phyloP scores from a whole-genome alignment of 1,140 invertebrate species.

The Bombus sylvicola region DNA sequence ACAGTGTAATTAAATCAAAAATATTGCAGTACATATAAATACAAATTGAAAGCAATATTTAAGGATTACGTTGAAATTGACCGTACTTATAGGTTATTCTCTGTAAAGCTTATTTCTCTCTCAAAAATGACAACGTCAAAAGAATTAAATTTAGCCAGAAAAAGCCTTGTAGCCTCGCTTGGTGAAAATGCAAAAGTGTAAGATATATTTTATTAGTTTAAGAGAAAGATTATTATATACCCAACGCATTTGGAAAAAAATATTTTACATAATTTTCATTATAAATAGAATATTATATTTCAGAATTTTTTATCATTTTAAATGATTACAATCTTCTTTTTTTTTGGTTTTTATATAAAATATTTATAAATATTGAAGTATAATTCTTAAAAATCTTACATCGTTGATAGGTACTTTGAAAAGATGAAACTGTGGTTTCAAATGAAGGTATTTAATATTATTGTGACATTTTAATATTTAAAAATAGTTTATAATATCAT shows the following conservation, averaged over 20 bases:
- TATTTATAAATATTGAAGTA: neutral
- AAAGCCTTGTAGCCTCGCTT: constrained; percentile 85
- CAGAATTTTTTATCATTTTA: constrained; percentile 24
- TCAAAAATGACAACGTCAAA: constrained; percentile 78
- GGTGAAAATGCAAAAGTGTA: constrained; percentile 85
- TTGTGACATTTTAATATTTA: constrained; percentile 4
- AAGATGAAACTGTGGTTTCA: constrained; percentile 90
- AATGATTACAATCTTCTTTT: neutral
- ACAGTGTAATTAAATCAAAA: neutral
- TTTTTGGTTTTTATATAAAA: neutral
- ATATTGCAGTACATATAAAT: neutral
- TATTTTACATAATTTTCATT: neutral
- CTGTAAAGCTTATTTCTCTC: neutral
- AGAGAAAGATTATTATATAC: neutral
- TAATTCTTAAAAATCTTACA: constrained; percentile 29
- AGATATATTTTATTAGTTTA: constrained; percentile 49
- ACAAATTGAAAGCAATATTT: neutral
- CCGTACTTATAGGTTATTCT: neutral
- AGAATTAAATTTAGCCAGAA: constrained; percentile 83
- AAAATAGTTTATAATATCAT: neutral
- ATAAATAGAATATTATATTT: neutral
- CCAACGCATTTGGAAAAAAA: neutral
- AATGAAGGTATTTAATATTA: constrained; percentile 83
- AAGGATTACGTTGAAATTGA: neutral
- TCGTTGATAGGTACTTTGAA: constrained; percentile 84